A percentile compares a stretch with the other conserved stretches of the same genome.
Conservation (phyloP, 2,113 vertebrate genomes). For the Semnornis frantzii region DNA sequence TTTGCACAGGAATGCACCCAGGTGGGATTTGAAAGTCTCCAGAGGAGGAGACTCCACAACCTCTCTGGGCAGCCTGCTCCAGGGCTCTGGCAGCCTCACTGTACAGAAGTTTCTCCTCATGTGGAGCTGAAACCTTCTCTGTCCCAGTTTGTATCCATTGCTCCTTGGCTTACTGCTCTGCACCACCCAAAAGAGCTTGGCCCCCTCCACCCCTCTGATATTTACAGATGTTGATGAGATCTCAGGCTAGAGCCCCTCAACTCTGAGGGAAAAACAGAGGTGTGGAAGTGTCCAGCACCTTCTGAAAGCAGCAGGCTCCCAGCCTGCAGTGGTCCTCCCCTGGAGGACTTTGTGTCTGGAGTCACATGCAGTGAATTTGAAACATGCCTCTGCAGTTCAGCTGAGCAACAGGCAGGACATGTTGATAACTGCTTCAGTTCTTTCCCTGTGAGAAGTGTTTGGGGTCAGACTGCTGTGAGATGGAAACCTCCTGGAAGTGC, state of each 20-base stretch:
- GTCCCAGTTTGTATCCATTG: too few relatives aligned
- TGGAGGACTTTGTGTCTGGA: accelerated
- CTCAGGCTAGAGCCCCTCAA: background rate
- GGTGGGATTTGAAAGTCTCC: too few relatives aligned
- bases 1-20: too few relatives aligned
- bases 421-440: background rate
- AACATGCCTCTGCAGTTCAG: background rate
- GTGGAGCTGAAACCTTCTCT: too few relatives aligned
- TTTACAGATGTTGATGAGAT: too few relatives aligned
- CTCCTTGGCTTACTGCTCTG: too few relatives aligned
- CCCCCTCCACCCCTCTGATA: too few relatives aligned
- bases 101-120: too few relatives aligned
- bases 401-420: background rate
- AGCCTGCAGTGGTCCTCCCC: background rate
- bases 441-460: background rate
- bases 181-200: too few relatives aligned
- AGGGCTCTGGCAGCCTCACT: too few relatives aligned
- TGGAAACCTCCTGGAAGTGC: background rate
- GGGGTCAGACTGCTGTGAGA: background rate
- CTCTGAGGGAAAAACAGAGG: background rate
- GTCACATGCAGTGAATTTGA: background rate
- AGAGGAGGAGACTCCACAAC: too few relatives aligned
- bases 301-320: background rate
- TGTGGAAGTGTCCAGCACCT: background rate
- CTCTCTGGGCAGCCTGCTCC: too few relatives aligned